phyloP scores from a whole-genome alignment of 2,113 vertebrate species.

The Polypterus bichir region DNA sequence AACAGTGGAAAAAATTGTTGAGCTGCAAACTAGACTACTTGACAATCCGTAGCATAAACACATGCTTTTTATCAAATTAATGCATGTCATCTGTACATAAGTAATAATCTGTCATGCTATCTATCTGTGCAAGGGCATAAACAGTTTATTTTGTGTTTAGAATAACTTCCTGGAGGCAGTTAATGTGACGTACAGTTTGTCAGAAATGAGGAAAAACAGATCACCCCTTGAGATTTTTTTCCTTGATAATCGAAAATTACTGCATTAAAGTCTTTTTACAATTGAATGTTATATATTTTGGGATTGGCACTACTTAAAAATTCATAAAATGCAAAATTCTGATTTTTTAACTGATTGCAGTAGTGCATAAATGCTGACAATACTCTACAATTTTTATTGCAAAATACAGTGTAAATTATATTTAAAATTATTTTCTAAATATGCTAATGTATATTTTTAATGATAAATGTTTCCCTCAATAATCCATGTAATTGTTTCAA shows the following conservation, averaged over 20 bases:
- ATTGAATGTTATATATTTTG: too few species aligned
- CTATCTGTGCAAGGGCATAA: constrained; percentile 77
- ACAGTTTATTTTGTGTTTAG: constrained; percentile 98
- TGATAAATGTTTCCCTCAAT: too few species aligned
- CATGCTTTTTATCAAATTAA: constrained; percentile 72
- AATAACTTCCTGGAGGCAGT: constrained; percentile 89
- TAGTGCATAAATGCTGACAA: too few species aligned
- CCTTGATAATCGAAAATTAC: constrained; percentile 79
- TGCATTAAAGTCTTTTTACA: constrained; percentile 35
- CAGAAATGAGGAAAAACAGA: constrained; percentile 87
- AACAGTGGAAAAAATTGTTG: too few species aligned
- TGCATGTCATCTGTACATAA: constrained; percentile 78
- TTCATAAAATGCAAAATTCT: too few species aligned
- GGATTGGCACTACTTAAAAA: too few species aligned
- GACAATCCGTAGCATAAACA: constrained; percentile 80
- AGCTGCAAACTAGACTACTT: constrained; percentile 32
- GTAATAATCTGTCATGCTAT: constrained; percentile 87
- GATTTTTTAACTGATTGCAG: too few species aligned
- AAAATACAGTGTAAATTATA: too few species aligned
- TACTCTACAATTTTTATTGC: too few species aligned
- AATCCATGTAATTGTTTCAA: too few species aligned
- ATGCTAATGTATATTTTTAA: too few species aligned
- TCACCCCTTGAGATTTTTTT: constrained; percentile 83
- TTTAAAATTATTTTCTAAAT: too few species aligned
- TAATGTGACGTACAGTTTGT: constrained; percentile 88